Base-by-base conservation (phyloP, 2,888 invertebrate species). In the Oxystoma pomonae region DNA sequence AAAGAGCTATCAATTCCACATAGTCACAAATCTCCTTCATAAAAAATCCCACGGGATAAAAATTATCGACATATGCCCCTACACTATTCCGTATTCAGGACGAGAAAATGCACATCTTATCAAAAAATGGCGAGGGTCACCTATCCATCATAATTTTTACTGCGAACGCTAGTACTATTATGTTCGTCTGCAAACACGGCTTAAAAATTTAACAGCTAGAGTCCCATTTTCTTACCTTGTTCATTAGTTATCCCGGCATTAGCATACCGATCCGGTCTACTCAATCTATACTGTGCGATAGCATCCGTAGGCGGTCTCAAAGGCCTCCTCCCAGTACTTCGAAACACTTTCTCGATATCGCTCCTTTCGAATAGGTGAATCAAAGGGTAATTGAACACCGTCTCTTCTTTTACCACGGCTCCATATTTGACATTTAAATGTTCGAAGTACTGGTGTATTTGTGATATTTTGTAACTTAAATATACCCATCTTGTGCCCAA, bases 251-350 rank as follows among this genome's bases (percentile, higher is more conserved):
- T 84, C 69, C 94, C 94, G 20, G 88, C 86, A 68, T 90, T 91
- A 22, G 91, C 87, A 77, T 93, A 94, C 76, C 91, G 84, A 74
- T 94, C 94, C 0, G 90, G 90, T 17, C 90, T 83, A 55, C 87
- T 86, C 60, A 81, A 83, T 22, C 94, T 82, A 80, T 94, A 94
- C 71, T 87, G 83, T 57, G 89, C 87, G 20, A 91, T 87, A 69
- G 92, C 90, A 80, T 92, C 92, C 1, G 91, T 91, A 35, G 91
- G 90, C 12, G 94, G 94, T 17, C 94, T 84, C 72, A 90, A 86
- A 0, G 93, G 93, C 73, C 87, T 88, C 75, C 87, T 89, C 67
- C 90, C 88, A 12, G 87, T 86, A 65, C 87, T 85, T 69, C 86
- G 86, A n/a, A 93, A 81, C 16, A 94, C 88, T 22, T 86, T 85